Evolutionary conservation across 2,797 vertebrate genomes (phyloP).

Genomic region (Coregonus sp.): DNA sequence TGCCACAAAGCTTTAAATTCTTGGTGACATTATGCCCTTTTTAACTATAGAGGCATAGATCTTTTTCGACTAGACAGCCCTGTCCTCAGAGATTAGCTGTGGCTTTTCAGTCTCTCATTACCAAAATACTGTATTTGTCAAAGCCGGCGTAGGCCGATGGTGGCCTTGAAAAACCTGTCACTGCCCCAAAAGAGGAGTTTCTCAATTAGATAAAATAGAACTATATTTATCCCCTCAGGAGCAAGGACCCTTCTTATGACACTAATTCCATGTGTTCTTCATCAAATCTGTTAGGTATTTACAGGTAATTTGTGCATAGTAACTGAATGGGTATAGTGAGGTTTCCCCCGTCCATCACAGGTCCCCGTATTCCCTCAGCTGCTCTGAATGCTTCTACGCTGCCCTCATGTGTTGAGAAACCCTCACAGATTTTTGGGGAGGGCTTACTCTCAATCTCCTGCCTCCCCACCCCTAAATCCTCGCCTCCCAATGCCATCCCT

Average conservation of each 20-base stretch:
- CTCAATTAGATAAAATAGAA: neutral
- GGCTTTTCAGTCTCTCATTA: neutral
- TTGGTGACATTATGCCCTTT: neutral
- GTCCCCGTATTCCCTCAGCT: neutral
- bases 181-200: neutral
- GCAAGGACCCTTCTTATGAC: neutral
- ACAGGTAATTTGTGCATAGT: neutral
- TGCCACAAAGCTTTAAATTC: too few relatives aligned
- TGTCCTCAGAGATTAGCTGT: conserved; percentile 1
- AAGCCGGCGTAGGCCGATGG: neutral
- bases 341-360: neutral
- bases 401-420: conserved; percentile 65
- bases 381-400: conserved; percentile 7
- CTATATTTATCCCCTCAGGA: neutral
- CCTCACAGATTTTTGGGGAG: conserved; percentile 79
- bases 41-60: conserved; percentile 2
- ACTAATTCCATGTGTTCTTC: neutral
- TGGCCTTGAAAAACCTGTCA: neutral
- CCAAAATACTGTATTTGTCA: neutral
- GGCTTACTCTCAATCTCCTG: conserved; percentile 31
- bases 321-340: neutral
- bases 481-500: conserved; percentile 30
- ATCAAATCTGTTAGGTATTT: neutral
- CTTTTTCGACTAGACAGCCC: neutral
- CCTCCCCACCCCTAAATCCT: conserved; percentile 75